Conservation (phyloP, 64 coral and sea anemone genomes). For the Montipora cactus region DNA sequence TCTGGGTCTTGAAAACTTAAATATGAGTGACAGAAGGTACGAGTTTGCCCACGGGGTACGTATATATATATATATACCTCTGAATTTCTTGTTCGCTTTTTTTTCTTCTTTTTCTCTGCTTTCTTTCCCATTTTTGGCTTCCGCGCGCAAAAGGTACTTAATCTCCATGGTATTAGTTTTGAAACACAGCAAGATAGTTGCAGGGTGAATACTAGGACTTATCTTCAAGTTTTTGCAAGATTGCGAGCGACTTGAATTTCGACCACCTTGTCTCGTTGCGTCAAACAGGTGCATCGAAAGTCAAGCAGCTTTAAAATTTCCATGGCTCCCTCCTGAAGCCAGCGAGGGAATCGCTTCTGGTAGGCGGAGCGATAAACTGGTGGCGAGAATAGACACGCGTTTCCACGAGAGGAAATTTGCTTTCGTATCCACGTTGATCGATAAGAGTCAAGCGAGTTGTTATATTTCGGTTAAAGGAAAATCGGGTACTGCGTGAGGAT, state of each 20-base stretch:
- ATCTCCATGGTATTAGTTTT: neutral
- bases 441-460: neutral
- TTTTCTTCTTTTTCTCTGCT: neutral
- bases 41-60: slow-evolving; percentile 8
- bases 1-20: neutral
- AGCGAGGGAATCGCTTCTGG: neutral
- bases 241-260: neutral
- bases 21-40: neutral
- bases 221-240: neutral
- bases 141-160: neutral
- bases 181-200: neutral
- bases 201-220: neutral
- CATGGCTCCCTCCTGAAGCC: neutral
- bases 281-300: slow-evolving; percentile 27
- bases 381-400: neutral
- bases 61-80: too few relatives aligned
- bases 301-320: neutral
- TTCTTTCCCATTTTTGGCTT: neutral
- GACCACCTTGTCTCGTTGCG: neutral
- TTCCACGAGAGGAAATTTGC: neutral
- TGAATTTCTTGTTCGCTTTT: neutral
- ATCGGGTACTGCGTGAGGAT: neutral
- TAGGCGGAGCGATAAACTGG: slow-evolving; percentile 37
- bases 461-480: neutral
- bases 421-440: neutral